Evolutionary conservation across 2,797 vertebrate genomes (phyloP).

Genomic region (Melanotaenia pygmaea): DNA sequence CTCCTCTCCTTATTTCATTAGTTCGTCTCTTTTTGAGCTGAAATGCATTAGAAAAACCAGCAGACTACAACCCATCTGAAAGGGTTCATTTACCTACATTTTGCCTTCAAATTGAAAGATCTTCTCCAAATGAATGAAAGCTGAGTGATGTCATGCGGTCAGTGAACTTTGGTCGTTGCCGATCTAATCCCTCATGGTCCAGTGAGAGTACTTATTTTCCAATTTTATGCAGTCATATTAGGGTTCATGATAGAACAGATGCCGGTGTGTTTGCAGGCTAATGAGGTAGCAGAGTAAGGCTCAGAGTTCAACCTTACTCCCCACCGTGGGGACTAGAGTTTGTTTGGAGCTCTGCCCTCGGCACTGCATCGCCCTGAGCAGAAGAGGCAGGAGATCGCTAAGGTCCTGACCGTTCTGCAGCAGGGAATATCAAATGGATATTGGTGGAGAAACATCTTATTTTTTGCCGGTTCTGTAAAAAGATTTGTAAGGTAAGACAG

Average conservation of each 20-base stretch:
- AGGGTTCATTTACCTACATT: constrained; percentile 42
- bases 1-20: constrained; percentile 34
- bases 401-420: constrained; percentile 57
- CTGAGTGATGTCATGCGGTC: constrained; percentile 26
- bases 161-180: constrained; percentile 38
- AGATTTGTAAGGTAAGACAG: constrained; percentile 14
- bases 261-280: constrained; percentile 69
- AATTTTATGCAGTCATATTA: constrained; percentile 54
- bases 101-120: constrained; percentile 19
- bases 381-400: constrained; percentile 65
- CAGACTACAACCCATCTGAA: constrained; percentile 25
- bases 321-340: constrained; percentile 65
- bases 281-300: constrained; percentile 73
- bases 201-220: constrained; percentile 52
- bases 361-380: constrained; percentile 53
- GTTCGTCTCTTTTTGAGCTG: constrained; percentile 19
- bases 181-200: constrained; percentile 49
- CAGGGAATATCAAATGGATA: constrained; percentile 74
- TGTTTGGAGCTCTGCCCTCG: constrained; percentile 69
- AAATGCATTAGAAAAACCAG: constrained; percentile 20
- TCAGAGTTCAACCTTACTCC: constrained; percentile 61
- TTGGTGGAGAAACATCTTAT: constrained; percentile 26
- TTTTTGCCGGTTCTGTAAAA: constrained; percentile 5
- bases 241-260: constrained; percentile 73
- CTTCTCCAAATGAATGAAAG: constrained; percentile 33